phyloP scores from a whole-genome alignment of 2,797 vertebrate genomes.

The Muraenolepis orangiensis region DNA sequence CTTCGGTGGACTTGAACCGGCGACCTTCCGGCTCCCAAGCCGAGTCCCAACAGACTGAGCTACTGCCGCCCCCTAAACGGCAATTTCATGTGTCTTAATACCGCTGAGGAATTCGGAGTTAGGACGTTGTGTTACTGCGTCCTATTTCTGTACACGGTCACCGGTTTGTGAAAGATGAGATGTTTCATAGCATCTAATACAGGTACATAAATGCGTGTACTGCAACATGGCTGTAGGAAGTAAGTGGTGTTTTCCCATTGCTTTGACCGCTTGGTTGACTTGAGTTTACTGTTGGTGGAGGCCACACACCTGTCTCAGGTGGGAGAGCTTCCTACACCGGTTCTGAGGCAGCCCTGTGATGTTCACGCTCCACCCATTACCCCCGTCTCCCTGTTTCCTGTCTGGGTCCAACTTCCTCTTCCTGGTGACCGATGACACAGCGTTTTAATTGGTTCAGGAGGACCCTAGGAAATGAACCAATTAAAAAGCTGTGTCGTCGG shows the following conservation, averaged over 20 bases:
- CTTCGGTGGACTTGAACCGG: too few relatives aligned
- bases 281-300: not conserved
- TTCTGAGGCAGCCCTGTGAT: not conserved
- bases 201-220: not conserved
- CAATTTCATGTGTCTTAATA: not conserved
- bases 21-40: too few relatives aligned
- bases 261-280: not conserved
- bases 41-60: too few relatives aligned
- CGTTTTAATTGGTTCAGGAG: too few relatives aligned
- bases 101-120: not conserved
- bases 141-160: not conserved
- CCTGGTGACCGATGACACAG: too few relatives aligned
- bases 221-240: not conserved
- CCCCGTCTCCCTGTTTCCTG: conserved; percentile 37
- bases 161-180: not conserved
- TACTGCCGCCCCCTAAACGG: too few relatives aligned
- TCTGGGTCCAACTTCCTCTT: conserved; percentile 8
- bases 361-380: too few relatives aligned
- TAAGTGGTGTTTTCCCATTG: not conserved
- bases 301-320: not conserved
- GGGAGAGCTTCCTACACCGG: not conserved
- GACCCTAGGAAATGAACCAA: conserved; percentile 14
- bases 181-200: not conserved
- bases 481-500: not conserved
- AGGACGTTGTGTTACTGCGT: not conserved